These are phyloP conservation scores for Melospiza melodia DNA, from an alignment of 2,113 vertebrate species.

Conservation along the genomic window DNA sequence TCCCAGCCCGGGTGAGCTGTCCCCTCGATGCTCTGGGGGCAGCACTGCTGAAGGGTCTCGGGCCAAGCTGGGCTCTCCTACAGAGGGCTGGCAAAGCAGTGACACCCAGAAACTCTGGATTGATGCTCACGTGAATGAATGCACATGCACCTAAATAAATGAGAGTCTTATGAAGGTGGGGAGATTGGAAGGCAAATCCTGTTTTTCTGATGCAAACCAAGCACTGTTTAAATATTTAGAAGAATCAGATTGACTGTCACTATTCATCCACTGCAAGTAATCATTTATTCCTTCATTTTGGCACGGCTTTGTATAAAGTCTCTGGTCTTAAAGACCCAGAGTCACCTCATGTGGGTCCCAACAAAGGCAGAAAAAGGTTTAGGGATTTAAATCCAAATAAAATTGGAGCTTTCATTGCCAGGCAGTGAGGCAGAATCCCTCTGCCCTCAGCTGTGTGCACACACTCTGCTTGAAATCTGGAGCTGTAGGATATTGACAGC, in stretches of 20 bases:
- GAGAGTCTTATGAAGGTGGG: neutral
- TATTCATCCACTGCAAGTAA: neutral
- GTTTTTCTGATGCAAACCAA: neutral
- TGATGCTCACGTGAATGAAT: neutral
- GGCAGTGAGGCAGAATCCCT: neutral
- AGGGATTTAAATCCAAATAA: neutral
- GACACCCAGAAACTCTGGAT: neutral
- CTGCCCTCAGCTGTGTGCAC: neutral
- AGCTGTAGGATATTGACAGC: neutral
- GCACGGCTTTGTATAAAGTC: neutral
- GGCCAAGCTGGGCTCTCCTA: neutral
- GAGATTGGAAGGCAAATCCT: neutral
- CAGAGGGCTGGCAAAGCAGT: neutral
- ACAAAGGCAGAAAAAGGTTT: neutral
- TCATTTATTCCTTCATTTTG: neutral
- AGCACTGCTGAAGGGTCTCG: neutral
- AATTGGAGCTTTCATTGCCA: neutral
- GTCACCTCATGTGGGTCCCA: neutral
- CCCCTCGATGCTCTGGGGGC: neutral
- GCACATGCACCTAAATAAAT: neutral
- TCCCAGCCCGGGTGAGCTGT: neutral
- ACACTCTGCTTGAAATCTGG: neutral
- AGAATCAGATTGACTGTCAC: neutral
- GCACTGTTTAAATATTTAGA: neutral
- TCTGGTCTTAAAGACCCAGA: neutral